Conservation (phyloP, 1,140 invertebrate genomes). For the Chelonus insularis region DNA sequence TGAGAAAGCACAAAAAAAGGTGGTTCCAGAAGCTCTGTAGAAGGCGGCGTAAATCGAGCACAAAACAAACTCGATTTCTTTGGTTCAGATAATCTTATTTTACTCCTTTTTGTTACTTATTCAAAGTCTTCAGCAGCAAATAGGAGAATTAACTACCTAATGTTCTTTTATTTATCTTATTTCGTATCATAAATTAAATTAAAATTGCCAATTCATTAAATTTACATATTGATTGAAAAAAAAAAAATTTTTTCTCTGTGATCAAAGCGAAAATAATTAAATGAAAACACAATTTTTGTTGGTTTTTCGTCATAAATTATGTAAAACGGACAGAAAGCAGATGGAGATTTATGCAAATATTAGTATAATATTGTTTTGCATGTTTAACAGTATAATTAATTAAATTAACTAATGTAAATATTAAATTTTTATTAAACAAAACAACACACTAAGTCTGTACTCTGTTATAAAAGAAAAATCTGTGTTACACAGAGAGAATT, state of each 20-base stretch:
- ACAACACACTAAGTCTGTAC: too few species aligned
- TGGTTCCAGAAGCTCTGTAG: neutral
- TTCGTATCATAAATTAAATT: neutral
- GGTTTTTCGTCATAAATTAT: neutral
- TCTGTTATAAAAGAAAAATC: too few species aligned
- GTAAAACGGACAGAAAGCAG: neutral
- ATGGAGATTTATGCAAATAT: too few species aligned
- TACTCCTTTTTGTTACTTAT: neutral
- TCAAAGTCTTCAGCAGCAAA: neutral
- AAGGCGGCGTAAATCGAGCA: constrained; percentile 24
- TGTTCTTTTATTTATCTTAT: constrained; percentile 12
- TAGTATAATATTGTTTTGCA: too few species aligned
- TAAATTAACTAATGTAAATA: too few species aligned
- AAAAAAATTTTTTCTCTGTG: neutral
- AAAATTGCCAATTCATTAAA: constrained; percentile 14
- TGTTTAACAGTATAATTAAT: too few species aligned
- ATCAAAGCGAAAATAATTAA: neutral
- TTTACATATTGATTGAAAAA: constrained; percentile 8
- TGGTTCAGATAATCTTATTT: constrained; percentile 5
- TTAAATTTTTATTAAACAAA: too few species aligned
- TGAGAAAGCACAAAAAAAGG: constrained; percentile 6
- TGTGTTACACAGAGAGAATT: too few species aligned
- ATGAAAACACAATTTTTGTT: neutral
- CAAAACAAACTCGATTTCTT: constrained; percentile 29
- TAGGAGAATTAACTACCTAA: too few species aligned